Conservation (phyloP, 2,888 invertebrate genomes). For the Thymelicus lineola region DNA sequence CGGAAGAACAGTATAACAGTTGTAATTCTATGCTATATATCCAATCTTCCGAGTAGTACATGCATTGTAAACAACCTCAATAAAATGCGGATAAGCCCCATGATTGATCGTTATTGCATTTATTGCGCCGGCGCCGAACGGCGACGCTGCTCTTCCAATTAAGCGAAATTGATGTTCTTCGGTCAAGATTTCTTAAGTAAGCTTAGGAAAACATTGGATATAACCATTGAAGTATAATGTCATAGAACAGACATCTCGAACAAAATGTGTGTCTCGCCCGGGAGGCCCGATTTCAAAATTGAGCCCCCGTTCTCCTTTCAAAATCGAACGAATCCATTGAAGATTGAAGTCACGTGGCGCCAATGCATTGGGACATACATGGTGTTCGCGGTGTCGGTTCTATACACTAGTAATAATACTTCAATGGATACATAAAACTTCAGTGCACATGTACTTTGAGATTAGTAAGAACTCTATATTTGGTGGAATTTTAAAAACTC, state of each 20-base stretch:
- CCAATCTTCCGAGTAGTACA: not conserved
- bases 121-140: slow-evolving; percentile 27
- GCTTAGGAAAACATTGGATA: not conserved
- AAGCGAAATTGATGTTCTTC: slow-evolving; percentile 22
- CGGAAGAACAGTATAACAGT: not conserved
- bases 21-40: not conserved
- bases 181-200: slow-evolving; percentile 6
- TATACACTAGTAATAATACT: no score
- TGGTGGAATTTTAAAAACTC: no score
- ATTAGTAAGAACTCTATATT: not conserved
- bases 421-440: not conserved
- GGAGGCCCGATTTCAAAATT: no score
- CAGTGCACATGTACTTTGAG: not conserved
- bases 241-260: no score
- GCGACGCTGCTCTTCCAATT: slow-evolving; percentile 24
- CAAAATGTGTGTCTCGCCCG: no score
- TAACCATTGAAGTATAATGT: no score
- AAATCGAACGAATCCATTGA: no score
- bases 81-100: slow-evolving; percentile 16
- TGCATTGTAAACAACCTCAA: slow-evolving; percentile 25
- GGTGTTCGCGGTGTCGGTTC: no score
- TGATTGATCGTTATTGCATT: slow-evolving; percentile 27
- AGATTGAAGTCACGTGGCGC: no score
- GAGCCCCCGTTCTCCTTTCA: no score
- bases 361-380: no score